Percentiles rank a stretch among this genome's conserved stretches.
phyloP scores from a whole-genome alignment of 2,888 invertebrate genomes.

The Trissoscelio sp. region DNA sequence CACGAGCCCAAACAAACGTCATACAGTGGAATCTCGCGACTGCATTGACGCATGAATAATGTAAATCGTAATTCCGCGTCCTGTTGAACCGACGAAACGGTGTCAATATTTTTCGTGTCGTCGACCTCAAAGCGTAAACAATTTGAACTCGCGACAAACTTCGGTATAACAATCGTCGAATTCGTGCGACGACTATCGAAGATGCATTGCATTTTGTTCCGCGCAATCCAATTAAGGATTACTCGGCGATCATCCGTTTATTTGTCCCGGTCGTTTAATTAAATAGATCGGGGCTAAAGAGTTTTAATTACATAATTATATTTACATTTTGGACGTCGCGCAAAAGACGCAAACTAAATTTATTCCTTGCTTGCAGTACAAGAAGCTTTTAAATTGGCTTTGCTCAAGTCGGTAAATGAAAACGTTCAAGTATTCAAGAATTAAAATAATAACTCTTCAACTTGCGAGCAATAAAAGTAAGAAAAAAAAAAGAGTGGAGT shows the following conservation, averaged over 20 bases:
- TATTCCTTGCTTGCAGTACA: constrained; percentile 37
- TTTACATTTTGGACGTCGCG: constrained; percentile 40
- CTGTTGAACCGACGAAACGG: constrained; percentile 32
- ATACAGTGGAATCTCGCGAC: not conserved
- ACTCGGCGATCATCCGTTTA: constrained; percentile 39
- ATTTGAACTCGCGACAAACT: constrained; percentile 22
- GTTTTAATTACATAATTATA: constrained; percentile 55
- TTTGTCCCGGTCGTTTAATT: constrained; percentile 35
- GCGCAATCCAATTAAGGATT: constrained; percentile 28
- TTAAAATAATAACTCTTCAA: constrained; percentile 49
- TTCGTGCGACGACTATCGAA: constrained; percentile 19
- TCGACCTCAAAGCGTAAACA: constrained; percentile 27
- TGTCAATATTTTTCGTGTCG: constrained; percentile 42
- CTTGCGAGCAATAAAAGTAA: constrained; percentile 19
- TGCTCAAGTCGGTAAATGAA: constrained; percentile 35
- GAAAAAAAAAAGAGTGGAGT: not conserved
- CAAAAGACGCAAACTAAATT: constrained; percentile 40
- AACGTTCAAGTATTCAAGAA: constrained; percentile 40
- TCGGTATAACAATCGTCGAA: constrained; percentile 29
- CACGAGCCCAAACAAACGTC: constrained; percentile 10
- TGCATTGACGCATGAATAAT: constrained; percentile 37
- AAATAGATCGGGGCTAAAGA: constrained; percentile 34
- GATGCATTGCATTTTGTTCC: constrained; percentile 17
- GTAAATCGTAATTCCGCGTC: constrained; percentile 42
- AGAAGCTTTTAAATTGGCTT: constrained; percentile 48